phyloP scores from a whole-genome alignment of 2,113 vertebrate genomes.

The Xenus cinereus region DNA sequence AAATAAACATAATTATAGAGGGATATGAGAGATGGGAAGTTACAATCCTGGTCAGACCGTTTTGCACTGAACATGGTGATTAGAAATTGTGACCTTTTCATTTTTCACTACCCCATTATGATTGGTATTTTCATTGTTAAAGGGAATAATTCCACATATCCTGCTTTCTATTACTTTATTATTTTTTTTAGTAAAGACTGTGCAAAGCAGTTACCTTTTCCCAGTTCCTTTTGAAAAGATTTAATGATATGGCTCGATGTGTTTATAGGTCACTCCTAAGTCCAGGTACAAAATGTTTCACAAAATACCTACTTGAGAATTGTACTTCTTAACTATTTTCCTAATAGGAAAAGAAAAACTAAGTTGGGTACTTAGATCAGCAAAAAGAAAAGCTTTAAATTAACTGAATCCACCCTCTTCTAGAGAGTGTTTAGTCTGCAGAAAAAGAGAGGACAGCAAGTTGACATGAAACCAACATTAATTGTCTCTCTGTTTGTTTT shows the following conservation, averaged over 20 bases:
- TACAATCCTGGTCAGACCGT: neutral
- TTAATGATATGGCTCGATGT: neutral
- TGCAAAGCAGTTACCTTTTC: neutral
- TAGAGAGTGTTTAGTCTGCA: neutral
- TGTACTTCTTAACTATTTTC: neutral
- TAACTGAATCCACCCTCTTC: neutral
- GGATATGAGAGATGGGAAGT: neutral
- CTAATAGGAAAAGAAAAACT: neutral
- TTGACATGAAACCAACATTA: neutral
- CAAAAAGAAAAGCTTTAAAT: neutral
- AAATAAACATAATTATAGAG: neutral
- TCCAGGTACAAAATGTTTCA: neutral
- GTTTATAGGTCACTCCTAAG: neutral
- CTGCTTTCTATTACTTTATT: neutral
- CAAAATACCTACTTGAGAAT: neutral
- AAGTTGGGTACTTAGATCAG: neutral
- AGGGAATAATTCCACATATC: neutral
- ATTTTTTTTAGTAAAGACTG: neutral
- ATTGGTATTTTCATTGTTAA: neutral
- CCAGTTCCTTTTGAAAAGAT: neutral
- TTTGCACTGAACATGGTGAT: neutral
- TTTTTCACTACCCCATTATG: neutral
- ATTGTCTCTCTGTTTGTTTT: constrained; percentile 9
- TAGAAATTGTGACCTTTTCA: neutral
- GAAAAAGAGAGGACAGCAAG: neutral